Percentiles rank a stretch among this genome's conserved stretches.
Evolutionary conservation across 2,888 invertebrate species (phyloP).

Genomic region (Pemphredon lugubris): DNA sequence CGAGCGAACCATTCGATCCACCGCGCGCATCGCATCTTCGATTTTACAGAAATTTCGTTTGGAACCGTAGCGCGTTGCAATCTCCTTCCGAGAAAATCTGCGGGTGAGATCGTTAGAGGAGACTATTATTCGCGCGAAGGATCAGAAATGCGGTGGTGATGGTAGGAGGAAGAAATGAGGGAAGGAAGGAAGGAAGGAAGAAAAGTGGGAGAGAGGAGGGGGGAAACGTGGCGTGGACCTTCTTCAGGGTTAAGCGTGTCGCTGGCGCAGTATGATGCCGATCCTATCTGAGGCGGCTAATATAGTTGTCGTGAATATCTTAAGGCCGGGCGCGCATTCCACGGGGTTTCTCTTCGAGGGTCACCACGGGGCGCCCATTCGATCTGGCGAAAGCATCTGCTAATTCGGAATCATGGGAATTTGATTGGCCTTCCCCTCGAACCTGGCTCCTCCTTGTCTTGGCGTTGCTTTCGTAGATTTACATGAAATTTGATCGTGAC

Average conservation of each 20-base stretch:
- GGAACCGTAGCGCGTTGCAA: no score
- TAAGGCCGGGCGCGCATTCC: slow-evolving; percentile 78
- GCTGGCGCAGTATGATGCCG: slow-evolving; percentile 79
- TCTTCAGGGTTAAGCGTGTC: slow-evolving; percentile 70
- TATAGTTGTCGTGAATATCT: slow-evolving; percentile 81
- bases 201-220: background rate
- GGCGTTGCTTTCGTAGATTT: background rate
- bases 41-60: no score
- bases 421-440: slow-evolving; percentile 74
- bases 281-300: slow-evolving; percentile 80
- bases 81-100: slow-evolving; percentile 8
- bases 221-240: slow-evolving; percentile 45
- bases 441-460: slow-evolving; percentile 8
- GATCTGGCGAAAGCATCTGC: slow-evolving; percentile 81
- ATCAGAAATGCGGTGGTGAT: slow-evolving; percentile 4
- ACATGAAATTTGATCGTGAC: background rate
- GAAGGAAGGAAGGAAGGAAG: background rate
- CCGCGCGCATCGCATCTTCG: no score
- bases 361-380: slow-evolving; percentile 79
- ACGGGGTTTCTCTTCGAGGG: slow-evolving; percentile 74
- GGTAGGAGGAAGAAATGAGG: slow-evolving; percentile 1
- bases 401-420: slow-evolving; percentile 81
- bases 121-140: slow-evolving; percentile 38
- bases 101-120: slow-evolving; percentile 44
- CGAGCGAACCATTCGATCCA: no score